These are phyloP conservation scores for Epizoanthus rinbou DNA, from an alignment of 92 coral and sea anemone genomes.

Conservation along the genomic window DNA sequence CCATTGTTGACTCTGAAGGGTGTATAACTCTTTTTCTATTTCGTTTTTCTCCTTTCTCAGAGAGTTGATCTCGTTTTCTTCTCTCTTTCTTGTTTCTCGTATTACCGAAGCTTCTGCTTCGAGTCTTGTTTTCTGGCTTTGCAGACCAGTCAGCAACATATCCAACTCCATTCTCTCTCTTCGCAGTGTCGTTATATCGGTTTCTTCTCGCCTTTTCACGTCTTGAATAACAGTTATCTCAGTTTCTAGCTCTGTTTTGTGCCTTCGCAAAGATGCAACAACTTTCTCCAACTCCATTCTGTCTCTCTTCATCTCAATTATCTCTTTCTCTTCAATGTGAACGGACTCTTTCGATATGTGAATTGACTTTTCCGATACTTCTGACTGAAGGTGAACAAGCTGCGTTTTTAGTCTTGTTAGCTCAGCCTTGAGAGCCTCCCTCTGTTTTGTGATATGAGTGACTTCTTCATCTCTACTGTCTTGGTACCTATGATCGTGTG, in stretches of 20 bases:
- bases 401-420: slow-evolving; percentile 53
- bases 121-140: slow-evolving; percentile 78
- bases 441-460: slow-evolving; percentile 55
- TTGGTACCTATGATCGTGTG: slow-evolving; percentile 49
- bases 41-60: slow-evolving; percentile 74
- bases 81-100: slow-evolving; percentile 57
- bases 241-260: slow-evolving; percentile 83
- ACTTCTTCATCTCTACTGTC: slow-evolving; percentile 59
- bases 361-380: slow-evolving; percentile 44
- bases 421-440: slow-evolving; percentile 63
- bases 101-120: slow-evolving; percentile 65
- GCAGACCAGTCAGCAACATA: slow-evolving; percentile 61
- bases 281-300: slow-evolving; percentile 79
- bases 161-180: slow-evolving; percentile 83
- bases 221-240: slow-evolving; percentile 72
- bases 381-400: slow-evolving; percentile 44
- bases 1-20: slow-evolving; percentile 73
- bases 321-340: slow-evolving; percentile 59
- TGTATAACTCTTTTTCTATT: slow-evolving; percentile 65
- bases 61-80: slow-evolving; percentile 56
- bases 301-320: slow-evolving; percentile 66
- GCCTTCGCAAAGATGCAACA: slow-evolving; percentile 68
- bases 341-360: slow-evolving; percentile 55
- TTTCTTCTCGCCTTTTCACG: slow-evolving; percentile 70
- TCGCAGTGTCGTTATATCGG: slow-evolving; percentile 64